Percentiles rank a stretch among this genome's conserved stretches.
Evolutionary conservation across 92 coral and sea anemone species (phyloP).

Genomic region (Parazoanthus swiftii): DNA sequence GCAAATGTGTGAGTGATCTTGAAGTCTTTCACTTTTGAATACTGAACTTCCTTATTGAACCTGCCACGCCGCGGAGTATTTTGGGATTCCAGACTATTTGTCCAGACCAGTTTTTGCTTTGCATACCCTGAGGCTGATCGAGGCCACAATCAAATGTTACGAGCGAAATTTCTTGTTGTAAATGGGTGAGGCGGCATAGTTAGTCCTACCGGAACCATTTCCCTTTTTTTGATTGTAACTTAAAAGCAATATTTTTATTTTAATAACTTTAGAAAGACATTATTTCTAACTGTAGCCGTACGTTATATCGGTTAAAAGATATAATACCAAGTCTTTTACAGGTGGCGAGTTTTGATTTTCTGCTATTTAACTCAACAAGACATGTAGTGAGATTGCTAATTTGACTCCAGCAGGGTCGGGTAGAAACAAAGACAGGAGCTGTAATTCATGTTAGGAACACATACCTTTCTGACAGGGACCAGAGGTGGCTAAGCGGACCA

Average conservation of each 20-base stretch:
- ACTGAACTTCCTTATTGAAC: neutral
- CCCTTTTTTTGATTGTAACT: constrained; percentile 19
- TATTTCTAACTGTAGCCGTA: neutral
- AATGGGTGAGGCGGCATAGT: constrained; percentile 1
- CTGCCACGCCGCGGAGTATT: neutral
- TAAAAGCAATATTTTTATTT: constrained; percentile 25
- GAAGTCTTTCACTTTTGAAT: neutral
- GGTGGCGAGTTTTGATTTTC: neutral
- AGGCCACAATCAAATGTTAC: constrained; percentile 20
- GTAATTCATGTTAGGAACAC: neutral
- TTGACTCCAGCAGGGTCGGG: neutral
- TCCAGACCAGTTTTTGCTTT: neutral
- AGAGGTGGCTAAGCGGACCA: neutral
- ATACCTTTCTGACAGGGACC: neutral
- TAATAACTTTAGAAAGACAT: constrained; percentile 27
- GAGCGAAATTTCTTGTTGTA: constrained; percentile 20
- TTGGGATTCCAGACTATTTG: constrained; percentile 5
- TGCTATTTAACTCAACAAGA: neutral
- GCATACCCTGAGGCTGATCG: neutral
- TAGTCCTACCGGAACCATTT: constrained; percentile 27
- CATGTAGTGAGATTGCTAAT: neutral
- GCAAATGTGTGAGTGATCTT: constrained; percentile 18
- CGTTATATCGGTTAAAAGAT: constrained; percentile 5
- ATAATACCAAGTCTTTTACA: neutral
- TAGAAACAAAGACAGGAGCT: neutral